phyloP scores from a whole-genome alignment of 2,113 vertebrate genomes.

The Callipepla californica region DNA sequence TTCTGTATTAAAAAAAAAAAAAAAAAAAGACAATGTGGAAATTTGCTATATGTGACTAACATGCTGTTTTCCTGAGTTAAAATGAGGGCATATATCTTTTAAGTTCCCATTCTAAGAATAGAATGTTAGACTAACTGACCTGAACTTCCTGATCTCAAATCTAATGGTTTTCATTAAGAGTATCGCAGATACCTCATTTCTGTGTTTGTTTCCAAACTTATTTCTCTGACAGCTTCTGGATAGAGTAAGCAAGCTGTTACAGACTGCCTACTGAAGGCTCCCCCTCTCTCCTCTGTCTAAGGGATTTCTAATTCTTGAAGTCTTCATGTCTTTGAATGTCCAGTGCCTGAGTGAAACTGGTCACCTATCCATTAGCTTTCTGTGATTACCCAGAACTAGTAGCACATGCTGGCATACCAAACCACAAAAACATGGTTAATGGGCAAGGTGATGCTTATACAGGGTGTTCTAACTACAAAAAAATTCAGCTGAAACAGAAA shows the following conservation, averaged over 20 bases:
- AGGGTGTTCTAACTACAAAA: not conserved
- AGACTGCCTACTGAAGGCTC: not conserved
- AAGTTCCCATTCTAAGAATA: not conserved
- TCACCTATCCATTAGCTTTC: not conserved
- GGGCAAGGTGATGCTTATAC: not conserved
- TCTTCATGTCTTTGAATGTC: not conserved
- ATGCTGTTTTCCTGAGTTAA: not conserved
- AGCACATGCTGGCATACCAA: not conserved
- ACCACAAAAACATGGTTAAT: not conserved
- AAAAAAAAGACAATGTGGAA: not conserved
- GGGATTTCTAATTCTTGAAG: not conserved
- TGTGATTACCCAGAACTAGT: not conserved
- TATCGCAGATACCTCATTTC: not conserved
- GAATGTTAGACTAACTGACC: not conserved
- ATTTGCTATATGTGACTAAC: not conserved
- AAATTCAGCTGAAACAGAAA: not conserved
- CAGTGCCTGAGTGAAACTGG: not conserved
- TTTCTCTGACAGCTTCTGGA: not conserved
- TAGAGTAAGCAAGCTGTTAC: accelerated
- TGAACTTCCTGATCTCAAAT: not conserved
- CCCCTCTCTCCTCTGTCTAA: accelerated
- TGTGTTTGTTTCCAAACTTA: not conserved
- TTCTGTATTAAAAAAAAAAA: not conserved
- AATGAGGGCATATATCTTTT: not conserved
- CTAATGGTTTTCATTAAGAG: not conserved